A percentile compares a stretch with the other conserved stretches of the same genome.
phyloP scores from a whole-genome alignment of 2,888 invertebrate genomes.

The Ormyrus pomaceus region DNA sequence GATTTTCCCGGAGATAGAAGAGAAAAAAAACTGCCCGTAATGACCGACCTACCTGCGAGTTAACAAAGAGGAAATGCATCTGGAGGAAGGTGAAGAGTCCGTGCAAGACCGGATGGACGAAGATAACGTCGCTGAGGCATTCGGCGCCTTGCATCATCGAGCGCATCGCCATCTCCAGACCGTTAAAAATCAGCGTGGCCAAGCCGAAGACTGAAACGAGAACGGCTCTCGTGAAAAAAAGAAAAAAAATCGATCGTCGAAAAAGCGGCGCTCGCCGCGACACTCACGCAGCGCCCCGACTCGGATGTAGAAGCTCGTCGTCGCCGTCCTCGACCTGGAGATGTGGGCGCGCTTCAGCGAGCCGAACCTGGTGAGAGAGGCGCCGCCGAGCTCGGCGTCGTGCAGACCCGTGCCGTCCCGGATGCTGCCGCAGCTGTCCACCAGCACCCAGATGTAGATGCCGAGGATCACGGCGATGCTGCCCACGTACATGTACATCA shows the following conservation, averaged over 20 bases:
- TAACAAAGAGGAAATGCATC: constrained; percentile 79
- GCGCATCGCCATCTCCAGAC: constrained; percentile 79
- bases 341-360: constrained; percentile 78
- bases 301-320: constrained; percentile 78
- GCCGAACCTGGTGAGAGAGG: constrained; percentile 76
- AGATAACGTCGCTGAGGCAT: constrained; percentile 76
- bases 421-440: constrained; percentile 77
- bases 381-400: constrained; percentile 75
- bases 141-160: constrained; percentile 77
- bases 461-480: constrained; percentile 78
- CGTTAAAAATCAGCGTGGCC: constrained; percentile 78
- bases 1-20: too few species aligned
- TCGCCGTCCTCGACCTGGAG: constrained; percentile 75
- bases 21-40: background rate
- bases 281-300: constrained; percentile 77
- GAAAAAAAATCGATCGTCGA: background rate
- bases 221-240: background rate
- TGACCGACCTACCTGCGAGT: constrained; percentile 75
- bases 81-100: constrained; percentile 79
- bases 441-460: constrained; percentile 78
- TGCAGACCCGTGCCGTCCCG: constrained; percentile 64
- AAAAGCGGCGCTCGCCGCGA: background rate
- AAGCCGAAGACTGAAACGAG: constrained; percentile 76
- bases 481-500: constrained; percentile 78
- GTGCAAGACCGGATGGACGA: constrained; percentile 78